Conservation (phyloP, 2,797 vertebrate species). For the Stomatorhinus walkeri region DNA sequence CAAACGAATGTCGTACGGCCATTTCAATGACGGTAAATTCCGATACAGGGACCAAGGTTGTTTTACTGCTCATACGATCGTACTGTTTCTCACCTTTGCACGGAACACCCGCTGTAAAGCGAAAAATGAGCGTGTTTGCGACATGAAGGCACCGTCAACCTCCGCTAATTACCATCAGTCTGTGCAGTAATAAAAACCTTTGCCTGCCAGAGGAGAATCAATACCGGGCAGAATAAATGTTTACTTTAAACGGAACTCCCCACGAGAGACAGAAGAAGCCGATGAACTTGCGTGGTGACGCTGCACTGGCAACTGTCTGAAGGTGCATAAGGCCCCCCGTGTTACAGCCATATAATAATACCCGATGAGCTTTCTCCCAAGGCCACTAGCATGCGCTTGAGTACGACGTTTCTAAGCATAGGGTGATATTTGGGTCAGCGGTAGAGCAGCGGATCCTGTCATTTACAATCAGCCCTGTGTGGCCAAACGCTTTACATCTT, state of each 20-base stretch:
- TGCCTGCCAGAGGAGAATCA: background rate
- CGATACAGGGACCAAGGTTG: background rate
- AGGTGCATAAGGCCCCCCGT: background rate
- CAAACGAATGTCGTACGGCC: background rate
- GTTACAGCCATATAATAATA: background rate
- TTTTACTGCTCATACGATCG: background rate
- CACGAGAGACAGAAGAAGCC: background rate
- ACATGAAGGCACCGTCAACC: background rate
- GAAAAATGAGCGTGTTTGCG: background rate
- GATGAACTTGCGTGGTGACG: background rate
- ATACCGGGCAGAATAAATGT: constrained; percentile 5
- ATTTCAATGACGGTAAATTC: background rate
- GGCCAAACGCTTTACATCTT: background rate
- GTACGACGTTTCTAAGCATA: background rate
- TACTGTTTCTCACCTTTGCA: background rate
- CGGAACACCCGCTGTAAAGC: background rate
- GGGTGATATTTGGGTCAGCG: background rate
- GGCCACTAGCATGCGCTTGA: background rate
- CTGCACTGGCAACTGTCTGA: background rate
- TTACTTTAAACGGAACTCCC: background rate
- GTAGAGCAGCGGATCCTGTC: background rate
- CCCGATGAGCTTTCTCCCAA: background rate
- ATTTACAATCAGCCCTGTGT: background rate
- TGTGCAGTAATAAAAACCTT: constrained; percentile 9
- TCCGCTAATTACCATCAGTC: background rate